These are phyloP conservation scores for Synanthedon myopaeformis DNA, from an alignment of 2,888 invertebrate genomes.

Conservation along the genomic window DNA sequence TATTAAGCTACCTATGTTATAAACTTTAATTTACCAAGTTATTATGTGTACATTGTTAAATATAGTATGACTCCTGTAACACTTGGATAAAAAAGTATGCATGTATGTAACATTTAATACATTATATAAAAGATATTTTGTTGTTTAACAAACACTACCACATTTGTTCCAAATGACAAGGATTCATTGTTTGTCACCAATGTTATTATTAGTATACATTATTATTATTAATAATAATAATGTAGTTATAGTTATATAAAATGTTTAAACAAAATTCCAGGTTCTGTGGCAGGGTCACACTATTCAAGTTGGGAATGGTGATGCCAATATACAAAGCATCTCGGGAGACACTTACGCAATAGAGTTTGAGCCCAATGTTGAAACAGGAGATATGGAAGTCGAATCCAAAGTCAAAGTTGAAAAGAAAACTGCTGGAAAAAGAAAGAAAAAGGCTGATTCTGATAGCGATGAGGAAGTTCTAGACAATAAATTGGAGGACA, in stretches of 20 bases:
- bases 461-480: conserved; percentile 63
- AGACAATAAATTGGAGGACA: conserved; percentile 79
- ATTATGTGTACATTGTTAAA: neutral
- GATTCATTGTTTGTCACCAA: too few relatives aligned
- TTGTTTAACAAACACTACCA: too few relatives aligned
- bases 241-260: too few relatives aligned
- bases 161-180: too few relatives aligned
- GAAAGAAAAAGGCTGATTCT: conserved; percentile 63
- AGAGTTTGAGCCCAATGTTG: conserved; percentile 48
- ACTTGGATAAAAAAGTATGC: too few relatives aligned
- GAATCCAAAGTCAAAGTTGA: conserved; percentile 60
- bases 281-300: conserved; percentile 76
- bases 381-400: conserved; percentile 44
- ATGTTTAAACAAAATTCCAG: conserved; percentile 34
- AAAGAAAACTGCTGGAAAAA: conserved; percentile 51
- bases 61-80: neutral
- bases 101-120: too few relatives aligned
- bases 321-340: conserved; percentile 44
- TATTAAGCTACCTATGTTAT: too few relatives aligned
- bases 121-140: too few relatives aligned
- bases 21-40: neutral
- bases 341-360: conserved; percentile 41
- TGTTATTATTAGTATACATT: too few relatives aligned
- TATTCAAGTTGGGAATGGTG: conserved; percentile 72
- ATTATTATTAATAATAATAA: too few relatives aligned